Evolutionary conservation across 1,140 invertebrate genomes (phyloP), one percentile per base, ranked within the genome.

Genomic region (Drosophila baimaii): DNA sequence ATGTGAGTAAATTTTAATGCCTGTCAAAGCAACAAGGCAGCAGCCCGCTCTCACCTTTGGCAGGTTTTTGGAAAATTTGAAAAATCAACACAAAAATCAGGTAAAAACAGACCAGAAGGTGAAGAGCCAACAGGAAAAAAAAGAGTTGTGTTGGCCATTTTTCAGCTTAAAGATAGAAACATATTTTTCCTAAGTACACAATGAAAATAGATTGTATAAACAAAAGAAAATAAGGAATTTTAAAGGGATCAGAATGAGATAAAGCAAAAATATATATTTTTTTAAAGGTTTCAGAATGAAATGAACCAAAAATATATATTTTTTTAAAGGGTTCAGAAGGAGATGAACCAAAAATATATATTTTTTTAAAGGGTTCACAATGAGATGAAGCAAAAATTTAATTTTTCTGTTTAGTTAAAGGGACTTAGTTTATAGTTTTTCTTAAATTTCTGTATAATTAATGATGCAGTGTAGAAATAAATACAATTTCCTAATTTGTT

Each of bases 1-100:
- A 82, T 52, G 71, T 81, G 64, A 79, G 79, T 71, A 86, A 75
- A 81, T 86, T 85, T 84, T 81, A 85, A 74, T 75, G 58, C 74
- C 74, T 58, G 41, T 21, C 59, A 37, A 64, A 74, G 59, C 44
- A 51, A 64, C 39, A 52, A 15, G 46, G 23, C 33, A 46, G 37
- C 13, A 35, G 37, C 23, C 47, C 25, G 10, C 21, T 37, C 41
- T 61, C 61, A 57, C 66, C 63, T 69, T 66, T 66, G 44, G 35
- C 27, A 41, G 37, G 10, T n/a, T 66, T 41, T 2, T n/a, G n/a
- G n/a, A 19, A 62, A 62, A 54, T 68, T 43, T 68, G 44, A 52
- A 69, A 69, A 68, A 69, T 39, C 65, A 69, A 69, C 65, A 69
- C 8, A 54, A 39, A 39, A 13, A 4, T 13, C 17, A 25, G 23